Evolutionary conservation across 2,113 vertebrate species (phyloP), one percentile per base, ranked within the genome.

Genomic region (Sceloporus undulatus): DNA sequence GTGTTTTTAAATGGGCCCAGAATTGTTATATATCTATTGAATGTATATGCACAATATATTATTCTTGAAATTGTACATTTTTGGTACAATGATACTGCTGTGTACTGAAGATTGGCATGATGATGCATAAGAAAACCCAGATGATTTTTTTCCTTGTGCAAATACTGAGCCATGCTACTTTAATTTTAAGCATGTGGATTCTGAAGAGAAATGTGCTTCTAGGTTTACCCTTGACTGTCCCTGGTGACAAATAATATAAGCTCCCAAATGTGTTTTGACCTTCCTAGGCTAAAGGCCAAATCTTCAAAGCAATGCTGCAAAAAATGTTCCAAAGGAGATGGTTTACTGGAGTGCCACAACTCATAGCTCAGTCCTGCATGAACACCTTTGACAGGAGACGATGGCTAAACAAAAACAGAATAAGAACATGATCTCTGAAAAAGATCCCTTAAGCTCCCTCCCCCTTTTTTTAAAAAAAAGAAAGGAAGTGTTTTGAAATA

Each of bases 151-250:
- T 84, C 87, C 27, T 76, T 93, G 38, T 85, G 81, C 84, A 93
- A 90, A 94, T 91, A 92, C 83, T 92, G 91, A 90, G 88, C 74
- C 91, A 89, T 85, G 82, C 42, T 93, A 92, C 91, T 92, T 96
- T 95, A 92, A 95, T 94, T 95, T 95, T 94, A 94, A 92, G 95
- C 90, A 92, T 91, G 89, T 95, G 92, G 87, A 90, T 93, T 93
- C 87, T 85, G 89, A 94, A 93, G 77, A 79, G 40, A 96, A 94
- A 92, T 91, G 86, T 88, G 79, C 91, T 95, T 94, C 92, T 96
- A 93, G 87, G 74, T 94, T 96, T 96, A 96, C 92, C 90, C 88
- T 88, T 92, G 77, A 65, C 84, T 95, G 85, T 95, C 88, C 85
- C 92, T 93, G 84, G 90, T 96, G 92, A 93, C 92, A 95, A 96